Conservation (phyloP, 2,113 vertebrate species). For the Nycticebus coucang region DNA sequence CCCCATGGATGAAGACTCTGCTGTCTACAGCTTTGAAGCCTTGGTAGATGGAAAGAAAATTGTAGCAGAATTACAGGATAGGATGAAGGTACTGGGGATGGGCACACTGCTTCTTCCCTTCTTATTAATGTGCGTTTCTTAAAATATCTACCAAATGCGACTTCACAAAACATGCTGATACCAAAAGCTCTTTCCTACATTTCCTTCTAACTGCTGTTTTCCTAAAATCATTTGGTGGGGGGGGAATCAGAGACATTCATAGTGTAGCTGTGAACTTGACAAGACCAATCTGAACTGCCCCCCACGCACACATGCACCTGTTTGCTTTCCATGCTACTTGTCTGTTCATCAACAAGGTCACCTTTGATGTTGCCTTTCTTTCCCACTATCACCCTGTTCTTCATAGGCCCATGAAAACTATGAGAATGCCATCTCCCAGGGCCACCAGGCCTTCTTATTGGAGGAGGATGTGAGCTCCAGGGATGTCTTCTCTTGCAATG, state of each 20-base stretch:
- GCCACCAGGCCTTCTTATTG: slow-evolving; percentile 87
- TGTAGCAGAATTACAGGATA: slow-evolving; percentile 88
- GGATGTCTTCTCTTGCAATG: slow-evolving; percentile 88
- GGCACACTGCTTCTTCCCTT: not conserved
- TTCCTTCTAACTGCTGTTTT: not conserved
- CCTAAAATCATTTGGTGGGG: not conserved
- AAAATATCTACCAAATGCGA: not conserved
- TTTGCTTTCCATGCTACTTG: not conserved
- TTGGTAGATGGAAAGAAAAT: slow-evolving; percentile 85
- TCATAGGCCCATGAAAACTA: slow-evolving; percentile 85
- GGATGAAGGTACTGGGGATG: slow-evolving; percentile 80
- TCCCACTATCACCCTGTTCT: not conserved
- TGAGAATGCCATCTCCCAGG: slow-evolving; percentile 87
- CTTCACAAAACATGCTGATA: not conserved
- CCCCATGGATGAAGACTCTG: slow-evolving; percentile 89
- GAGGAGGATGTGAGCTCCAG: slow-evolving; percentile 85
- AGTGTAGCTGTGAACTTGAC: not conserved
- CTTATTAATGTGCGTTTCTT: not conserved
- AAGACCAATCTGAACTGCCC: too few relatives aligned
- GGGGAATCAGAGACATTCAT: not conserved
- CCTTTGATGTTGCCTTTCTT: not conserved
- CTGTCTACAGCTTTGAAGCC: slow-evolving; percentile 89
- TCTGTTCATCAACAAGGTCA: not conserved
- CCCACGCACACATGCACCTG: too few relatives aligned
- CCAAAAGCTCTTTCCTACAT: not conserved